Percentiles rank a stretch among this genome's conserved stretches.
Evolutionary conservation across 2,113 vertebrate species (phyloP).

Genomic region (Phyllostomus hastatus): DNA sequence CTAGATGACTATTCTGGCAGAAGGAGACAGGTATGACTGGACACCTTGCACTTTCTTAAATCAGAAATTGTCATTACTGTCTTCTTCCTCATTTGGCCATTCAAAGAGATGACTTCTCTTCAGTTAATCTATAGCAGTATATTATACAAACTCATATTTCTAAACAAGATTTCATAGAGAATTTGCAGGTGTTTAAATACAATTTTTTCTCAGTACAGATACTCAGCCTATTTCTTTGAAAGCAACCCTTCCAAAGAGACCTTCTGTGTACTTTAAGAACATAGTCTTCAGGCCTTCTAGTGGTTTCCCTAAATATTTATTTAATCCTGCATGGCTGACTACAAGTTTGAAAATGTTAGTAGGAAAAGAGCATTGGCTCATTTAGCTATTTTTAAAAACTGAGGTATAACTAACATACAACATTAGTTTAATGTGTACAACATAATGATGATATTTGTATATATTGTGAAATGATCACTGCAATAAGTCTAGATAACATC

Average conservation of each 20-base stretch:
- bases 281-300: background rate
- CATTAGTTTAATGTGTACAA: background rate
- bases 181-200: background rate
- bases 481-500: background rate
- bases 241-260: background rate
- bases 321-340: background rate
- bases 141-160: background rate
- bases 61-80: background rate
- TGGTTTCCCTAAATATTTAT: conserved; percentile 29
- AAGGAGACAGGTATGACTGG: background rate
- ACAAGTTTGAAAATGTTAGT: background rate
- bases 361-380: background rate
- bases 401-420: background rate
- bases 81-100: background rate
- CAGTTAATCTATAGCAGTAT: background rate
- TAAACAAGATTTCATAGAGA: background rate
- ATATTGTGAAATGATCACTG: background rate
- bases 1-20: background rate
- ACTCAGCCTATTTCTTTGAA: background rate
- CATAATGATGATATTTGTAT: background rate
- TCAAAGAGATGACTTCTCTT: background rate
- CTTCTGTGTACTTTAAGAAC: background rate
- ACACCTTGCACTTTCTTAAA: background rate
- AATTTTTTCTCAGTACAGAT: background rate
- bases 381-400: background rate